These are phyloP conservation scores for Cerastoderma edule DNA, from an alignment of 2,888 invertebrate genomes.

Conservation along the genomic window DNA sequence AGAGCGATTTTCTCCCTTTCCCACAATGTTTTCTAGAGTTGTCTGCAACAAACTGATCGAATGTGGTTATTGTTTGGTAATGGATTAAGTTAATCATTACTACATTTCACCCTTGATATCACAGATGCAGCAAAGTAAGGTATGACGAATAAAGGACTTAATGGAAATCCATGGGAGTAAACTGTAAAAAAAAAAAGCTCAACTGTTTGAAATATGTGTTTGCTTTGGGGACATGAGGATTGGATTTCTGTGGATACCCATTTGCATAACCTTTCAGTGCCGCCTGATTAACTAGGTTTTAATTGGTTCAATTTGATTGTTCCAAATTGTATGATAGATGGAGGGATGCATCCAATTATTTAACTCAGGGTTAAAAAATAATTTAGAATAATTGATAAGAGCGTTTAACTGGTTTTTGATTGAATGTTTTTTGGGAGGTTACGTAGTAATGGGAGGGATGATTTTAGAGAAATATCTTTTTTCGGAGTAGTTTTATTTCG, in stretches of 20 bases:
- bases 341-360: no score
- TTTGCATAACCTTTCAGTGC: constrained; percentile 20
- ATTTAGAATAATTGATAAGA: no score
- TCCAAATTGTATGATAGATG: constrained; percentile 19
- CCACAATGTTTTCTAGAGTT: constrained; percentile 8
- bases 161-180: constrained; percentile 7
- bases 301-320: constrained; percentile 20
- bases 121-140: no score
- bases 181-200: constrained; percentile 7
- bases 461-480: no score
- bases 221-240: constrained; percentile 12
- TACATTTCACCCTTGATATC: no score
- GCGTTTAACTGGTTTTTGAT: no score
- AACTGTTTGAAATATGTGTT: constrained; percentile 10
- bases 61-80: neutral
- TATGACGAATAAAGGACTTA: neutral
- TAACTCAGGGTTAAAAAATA: no score
- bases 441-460: no score
- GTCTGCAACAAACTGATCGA: no score
- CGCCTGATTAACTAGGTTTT: constrained; percentile 12
- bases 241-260: neutral
- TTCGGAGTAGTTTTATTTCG: no score
- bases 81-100: no score
- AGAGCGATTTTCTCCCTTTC: neutral
- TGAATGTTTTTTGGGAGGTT: no score